Evolutionary conservation across 2,888 invertebrate genomes (phyloP), one percentile per base, ranked within the genome.

Genomic region (Drepanosiphum platanoidis): DNA sequence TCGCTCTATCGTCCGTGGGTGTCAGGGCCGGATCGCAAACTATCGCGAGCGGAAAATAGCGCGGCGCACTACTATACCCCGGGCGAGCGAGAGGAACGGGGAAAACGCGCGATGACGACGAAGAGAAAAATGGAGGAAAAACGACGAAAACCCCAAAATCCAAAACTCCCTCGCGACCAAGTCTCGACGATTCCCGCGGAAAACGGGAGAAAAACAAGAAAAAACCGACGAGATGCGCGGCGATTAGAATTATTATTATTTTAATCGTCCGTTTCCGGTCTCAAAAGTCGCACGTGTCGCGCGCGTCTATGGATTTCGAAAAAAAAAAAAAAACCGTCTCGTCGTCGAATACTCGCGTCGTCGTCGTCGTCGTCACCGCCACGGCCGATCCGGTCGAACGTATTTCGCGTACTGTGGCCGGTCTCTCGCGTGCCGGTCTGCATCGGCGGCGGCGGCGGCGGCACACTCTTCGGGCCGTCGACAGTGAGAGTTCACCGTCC

Each of bases 401-500:
- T 84, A 22, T 68, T 84, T 68, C 83, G 83, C 83, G 83, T 75
- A 84, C 83, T 84, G 79, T 66, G 46, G 72, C 36, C 39, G 18
- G 39, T n/a, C 3, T 15, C 64, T 61, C 79, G 82, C 32, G 72
- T 42, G 64, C 58, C 58, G 78, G 77, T 66, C 66, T 66, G 22
- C 66, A 61, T 4, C 52, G 34, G 46, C 46, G 52, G 74, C 34
- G 22, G 5, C 81, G 46, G 66, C 30, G 39, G 32, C n/a, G 27
- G 52, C 74, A 30, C 83, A 75, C 52, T 84, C 75, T 68, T 68
- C 75, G 75, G 46, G 46, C 13, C 13, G 32, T 32, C 71, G 15
- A 18, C 68, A n/a, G n/a, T 5, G 83, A 84, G 83, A 84, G 83
- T 84, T 84, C 83, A 84, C 75, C 83, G 83, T 84, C 83, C 83